Evolutionary conservation across 2,888 invertebrate genomes (phyloP), one percentile per base, ranked within the genome.

Genomic region (Polyommatus icarus): DNA sequence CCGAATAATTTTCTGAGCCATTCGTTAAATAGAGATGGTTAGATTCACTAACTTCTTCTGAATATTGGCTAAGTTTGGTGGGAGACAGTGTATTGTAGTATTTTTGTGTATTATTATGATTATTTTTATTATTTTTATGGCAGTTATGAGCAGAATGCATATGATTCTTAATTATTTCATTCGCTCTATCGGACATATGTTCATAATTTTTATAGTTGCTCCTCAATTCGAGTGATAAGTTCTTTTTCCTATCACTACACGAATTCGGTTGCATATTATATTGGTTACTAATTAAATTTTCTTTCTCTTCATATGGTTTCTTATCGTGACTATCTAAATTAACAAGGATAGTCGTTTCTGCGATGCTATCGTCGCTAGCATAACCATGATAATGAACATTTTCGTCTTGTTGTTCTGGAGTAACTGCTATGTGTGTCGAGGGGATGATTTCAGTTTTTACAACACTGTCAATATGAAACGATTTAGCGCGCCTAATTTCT

Each of bases 271-370:
- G n/a, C 67, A 20, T 73, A 61, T 15, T 73, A 61, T 5, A 78
- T 15, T 1, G 76, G 40, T 71, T 78, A 75, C 10, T 72, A 73
- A 76, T 76, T 61, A 71, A 77, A 78, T 79, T 78, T 78, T 71
- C 78, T 78, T 59, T 78, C 10, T 87, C 83, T 36, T 88, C 85
- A 29, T 83, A 79, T 82, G 84, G 87, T 77, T 83, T 87, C 81
- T 87, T 75, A 29, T 54, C 50, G 29, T 54, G 86, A 81, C 86
- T 90, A 10, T 93, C 92, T 82, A 91, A 87, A 81, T 88, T 93
- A 71, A 94, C 85, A 79, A 95, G 91, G 76, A 95, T 94, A 76
- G 94, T 94, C 3, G 94, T 94, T 86, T 95, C 94, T 72, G 93
- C 93, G 79, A 91, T 90, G 82, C 94, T 95, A 57, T 91, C 89